Base-by-base conservation (phyloP, 2,888 invertebrate species). In the Patella pellucida region DNA sequence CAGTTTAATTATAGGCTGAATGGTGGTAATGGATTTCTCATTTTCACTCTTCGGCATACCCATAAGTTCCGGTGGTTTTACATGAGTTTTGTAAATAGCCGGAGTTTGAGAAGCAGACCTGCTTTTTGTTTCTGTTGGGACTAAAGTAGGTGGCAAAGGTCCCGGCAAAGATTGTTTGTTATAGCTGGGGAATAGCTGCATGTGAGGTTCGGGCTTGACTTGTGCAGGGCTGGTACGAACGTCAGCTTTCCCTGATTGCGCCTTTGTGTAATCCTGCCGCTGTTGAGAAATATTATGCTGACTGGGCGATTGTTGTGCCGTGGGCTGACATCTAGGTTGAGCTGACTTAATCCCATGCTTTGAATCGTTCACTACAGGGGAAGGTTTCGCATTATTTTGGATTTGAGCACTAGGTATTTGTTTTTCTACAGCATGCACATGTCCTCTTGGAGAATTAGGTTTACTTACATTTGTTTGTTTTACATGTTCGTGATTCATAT, bases 141-240 rank as follows among this genome's bases (percentile, higher is more conserved):
- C 23, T 19, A 62, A 23, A 62, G 19, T 62, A 23, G 62, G 23
- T 23, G 62, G 62, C 62, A 62, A 14, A 23, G 62, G 62, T 62
- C 62, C 62, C 62, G 62, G 23, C 12, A 62, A 62, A 23, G 62
- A 62, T 23, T 62, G 62, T 62, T 62, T 62, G 19, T 62, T 23
- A 19, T 62, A 62, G 23, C 62, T 62, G 11, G 62, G 62, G 4
- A 23, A 62, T 12, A 62, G 62, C 19, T 62, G 62, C 62, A 62
- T 62, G 62, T 62, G 62, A 23, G 62, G 62, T 62, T 62, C 62
- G 23, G 14, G 23, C 23, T 62, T 62, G 9, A 23, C 23, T 62
- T 62, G 62, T 19, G 62, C 19, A 23, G 14, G 23, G 23, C 19
- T 62, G 19, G 62, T 62, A 12, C 62, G 62, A 15, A 62, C 19